Percentiles rank a stretch among this genome's conserved stretches.
Conservation (phyloP, 2,113 vertebrate species). For the Elaphurus davidianus region DNA sequence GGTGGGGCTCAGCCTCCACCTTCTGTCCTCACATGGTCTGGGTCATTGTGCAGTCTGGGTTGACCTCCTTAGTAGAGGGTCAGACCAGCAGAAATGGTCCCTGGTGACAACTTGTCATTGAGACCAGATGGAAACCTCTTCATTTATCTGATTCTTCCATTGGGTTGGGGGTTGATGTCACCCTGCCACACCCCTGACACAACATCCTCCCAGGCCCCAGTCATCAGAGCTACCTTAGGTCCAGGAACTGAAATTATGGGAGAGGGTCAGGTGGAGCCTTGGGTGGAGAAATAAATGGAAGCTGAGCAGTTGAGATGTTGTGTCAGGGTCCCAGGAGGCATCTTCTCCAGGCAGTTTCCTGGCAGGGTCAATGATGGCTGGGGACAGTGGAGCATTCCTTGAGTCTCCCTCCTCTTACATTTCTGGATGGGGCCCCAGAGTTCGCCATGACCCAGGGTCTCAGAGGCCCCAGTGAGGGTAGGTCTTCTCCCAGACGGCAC, state of each 20-base stretch:
- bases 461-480: background rate
- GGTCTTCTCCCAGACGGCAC: rapidly evolving
- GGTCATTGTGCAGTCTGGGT: too few relatives aligned
- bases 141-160: background rate
- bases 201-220: background rate
- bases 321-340: rapidly evolving
- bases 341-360: background rate
- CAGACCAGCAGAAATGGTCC: too few relatives aligned
- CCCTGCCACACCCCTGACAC: background rate
- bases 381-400: background rate
- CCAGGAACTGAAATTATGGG: rapidly evolving
- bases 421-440: background rate
- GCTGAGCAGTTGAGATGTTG: background rate
- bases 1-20: background rate
- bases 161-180: rapidly evolving
- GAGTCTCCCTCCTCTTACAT: background rate
- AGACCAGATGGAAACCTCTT: background rate
- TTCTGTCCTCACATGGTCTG: background rate
- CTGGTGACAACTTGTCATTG: rapidly evolving
- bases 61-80: background rate
- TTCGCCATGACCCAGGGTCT: rapidly evolving
- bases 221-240: background rate
- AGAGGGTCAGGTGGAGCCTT: background rate
- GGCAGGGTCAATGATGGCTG: background rate
- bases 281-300: background rate